These are phyloP conservation scores for Callyntrura sp. DNA, from an alignment of 2,888 invertebrate genomes.

Conservation along the genomic window DNA sequence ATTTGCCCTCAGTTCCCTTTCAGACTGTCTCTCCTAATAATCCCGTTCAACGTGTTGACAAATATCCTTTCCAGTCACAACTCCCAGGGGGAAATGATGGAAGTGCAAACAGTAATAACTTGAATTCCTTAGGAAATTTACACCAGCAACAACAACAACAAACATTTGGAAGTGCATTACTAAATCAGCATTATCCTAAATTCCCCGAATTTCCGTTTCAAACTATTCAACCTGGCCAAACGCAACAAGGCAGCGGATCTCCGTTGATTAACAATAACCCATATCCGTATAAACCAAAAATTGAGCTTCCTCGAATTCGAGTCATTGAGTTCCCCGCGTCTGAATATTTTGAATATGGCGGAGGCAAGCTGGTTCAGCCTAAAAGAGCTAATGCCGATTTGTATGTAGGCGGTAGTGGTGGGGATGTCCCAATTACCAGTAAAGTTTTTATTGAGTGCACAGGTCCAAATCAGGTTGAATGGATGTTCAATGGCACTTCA, in stretches of 20 bases:
- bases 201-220: constrained; percentile 60
- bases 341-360: constrained; percentile 71
- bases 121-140: constrained; percentile 17
- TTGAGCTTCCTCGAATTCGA: constrained; percentile 55
- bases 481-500: too few relatives aligned
- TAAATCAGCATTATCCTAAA: constrained; percentile 50
- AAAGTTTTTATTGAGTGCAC: constrained; percentile 69
- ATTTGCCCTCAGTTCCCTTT: constrained; percentile 55
- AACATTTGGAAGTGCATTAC: constrained; percentile 29
- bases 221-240: constrained; percentile 38
- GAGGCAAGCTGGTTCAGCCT: constrained; percentile 63
- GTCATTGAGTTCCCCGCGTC: constrained; percentile 63
- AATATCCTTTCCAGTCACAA: constrained; percentile 49
- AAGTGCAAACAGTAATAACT: neutral
- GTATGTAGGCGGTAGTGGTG: constrained; percentile 60
- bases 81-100: constrained; percentile 29
- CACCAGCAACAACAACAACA: constrained; percentile 56
- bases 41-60: constrained; percentile 38
- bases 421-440: constrained; percentile 65
- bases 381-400: constrained; percentile 61
- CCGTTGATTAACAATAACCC: neutral
- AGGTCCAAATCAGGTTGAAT: constrained; percentile 67
- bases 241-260: neutral
- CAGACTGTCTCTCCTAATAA: constrained; percentile 57
- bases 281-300: constrained; percentile 4